Conservation (phyloP, 92 coral and sea anemone genomes). For the Porites lobata region DNA sequence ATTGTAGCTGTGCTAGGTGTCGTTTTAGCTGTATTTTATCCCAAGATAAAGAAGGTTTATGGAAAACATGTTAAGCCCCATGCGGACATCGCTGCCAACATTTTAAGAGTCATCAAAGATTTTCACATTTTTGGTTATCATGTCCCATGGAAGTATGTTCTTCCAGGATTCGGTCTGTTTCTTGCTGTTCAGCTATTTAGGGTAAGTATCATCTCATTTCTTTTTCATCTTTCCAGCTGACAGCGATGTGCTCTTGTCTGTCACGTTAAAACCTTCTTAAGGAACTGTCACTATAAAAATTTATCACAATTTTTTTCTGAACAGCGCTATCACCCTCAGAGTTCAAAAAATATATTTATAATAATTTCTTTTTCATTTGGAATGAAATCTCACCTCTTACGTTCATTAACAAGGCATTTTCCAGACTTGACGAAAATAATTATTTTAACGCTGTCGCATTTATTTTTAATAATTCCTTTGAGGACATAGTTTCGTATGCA, state of each 20-base stretch:
- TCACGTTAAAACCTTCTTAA: no score
- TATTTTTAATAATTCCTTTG: no score
- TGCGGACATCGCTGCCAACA: constrained; percentile 77
- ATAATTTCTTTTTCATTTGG: background rate
- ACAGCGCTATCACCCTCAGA: no score
- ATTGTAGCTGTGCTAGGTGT: constrained; percentile 91
- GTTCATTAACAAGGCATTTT: background rate
- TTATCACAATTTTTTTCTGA: no score
- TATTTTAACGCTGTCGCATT: no score
- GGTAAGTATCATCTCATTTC: constrained; percentile 69
- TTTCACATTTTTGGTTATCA: constrained; percentile 92
- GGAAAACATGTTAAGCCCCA: constrained; percentile 90
- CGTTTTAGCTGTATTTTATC: constrained; percentile 84
- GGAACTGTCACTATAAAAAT: background rate
- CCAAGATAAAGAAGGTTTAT: constrained; percentile 86
- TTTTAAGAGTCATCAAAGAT: constrained; percentile 78
- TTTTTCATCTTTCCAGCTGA: background rate
- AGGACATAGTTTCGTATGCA: no score
- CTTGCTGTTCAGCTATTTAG: constrained; percentile 85
- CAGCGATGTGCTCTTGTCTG: background rate
- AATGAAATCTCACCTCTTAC: background rate
- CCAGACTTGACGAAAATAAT: background rate
- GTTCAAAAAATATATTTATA: background rate
- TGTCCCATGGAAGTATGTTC: constrained; percentile 94
- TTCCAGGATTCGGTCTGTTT: constrained; percentile 83